A percentile compares a stretch with the other conserved stretches of the same genome.
phyloP scores from a whole-genome alignment of 2,888 invertebrate genomes.

The Drosophila austrosaltans region DNA sequence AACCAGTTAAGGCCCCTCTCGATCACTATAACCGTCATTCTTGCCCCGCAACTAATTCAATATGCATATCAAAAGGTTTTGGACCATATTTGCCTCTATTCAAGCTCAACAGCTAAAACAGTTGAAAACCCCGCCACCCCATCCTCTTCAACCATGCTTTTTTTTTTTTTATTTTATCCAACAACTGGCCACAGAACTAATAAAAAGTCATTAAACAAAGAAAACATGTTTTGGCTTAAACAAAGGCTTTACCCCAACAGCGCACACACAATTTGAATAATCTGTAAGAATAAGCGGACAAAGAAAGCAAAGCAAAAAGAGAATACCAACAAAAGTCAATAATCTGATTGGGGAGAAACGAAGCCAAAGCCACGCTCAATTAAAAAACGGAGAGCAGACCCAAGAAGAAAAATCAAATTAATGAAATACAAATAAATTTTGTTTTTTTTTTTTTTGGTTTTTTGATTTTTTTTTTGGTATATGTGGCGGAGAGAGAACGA shows the following conservation, averaged over 20 bases:
- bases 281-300: constrained; percentile 31
- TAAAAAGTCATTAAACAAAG: constrained; percentile 70
- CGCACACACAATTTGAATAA: constrained; percentile 65
- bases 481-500: constrained; percentile 49
- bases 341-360: constrained; percentile 64
- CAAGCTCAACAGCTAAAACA: constrained; percentile 26
- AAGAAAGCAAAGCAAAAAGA: constrained; percentile 29
- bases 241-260: constrained; percentile 56
- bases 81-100: constrained; percentile 46
- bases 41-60: constrained; percentile 26
- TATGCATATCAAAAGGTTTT: constrained; percentile 47
- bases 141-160: neutral
- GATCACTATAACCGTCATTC: constrained; percentile 37
- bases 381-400: constrained; percentile 49
- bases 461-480: constrained; percentile 47
- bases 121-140: neutral
- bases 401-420: constrained; percentile 70
- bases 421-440: constrained; percentile 68
- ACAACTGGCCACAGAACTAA: constrained; percentile 54
- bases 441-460: constrained; percentile 19
- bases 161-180: neutral
- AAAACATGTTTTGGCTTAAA: constrained; percentile 72
- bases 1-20: constrained; percentile 48
- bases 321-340: constrained; percentile 66
- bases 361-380: constrained; percentile 26